Conservation (phyloP, 1,140 invertebrate species). For the Hylaeus anthracinus region DNA sequence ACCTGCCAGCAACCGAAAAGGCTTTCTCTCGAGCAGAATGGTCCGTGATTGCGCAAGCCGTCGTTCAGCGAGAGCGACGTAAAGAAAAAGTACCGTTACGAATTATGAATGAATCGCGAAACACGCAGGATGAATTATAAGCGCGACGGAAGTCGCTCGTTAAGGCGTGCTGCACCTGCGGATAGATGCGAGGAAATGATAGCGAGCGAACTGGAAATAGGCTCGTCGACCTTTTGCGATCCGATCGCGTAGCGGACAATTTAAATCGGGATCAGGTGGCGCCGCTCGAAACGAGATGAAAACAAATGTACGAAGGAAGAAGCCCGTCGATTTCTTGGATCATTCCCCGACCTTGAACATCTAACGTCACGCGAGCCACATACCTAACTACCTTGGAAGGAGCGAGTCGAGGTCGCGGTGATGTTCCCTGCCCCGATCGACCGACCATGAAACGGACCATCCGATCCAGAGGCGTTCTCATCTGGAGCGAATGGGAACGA, state of each 20-base stretch:
- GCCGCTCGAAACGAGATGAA: neutral
- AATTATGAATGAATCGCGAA: slow-evolving; percentile 49
- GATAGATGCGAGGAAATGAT: slow-evolving; percentile 37
- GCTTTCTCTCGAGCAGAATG: neutral
- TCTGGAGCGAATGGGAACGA: slow-evolving; percentile 25
- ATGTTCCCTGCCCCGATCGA: slow-evolving; percentile 29
- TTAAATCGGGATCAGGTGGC: neutral
- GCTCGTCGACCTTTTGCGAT: slow-evolving; percentile 46
- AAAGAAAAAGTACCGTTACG: slow-evolving; percentile 43
- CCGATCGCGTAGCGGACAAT: neutral
- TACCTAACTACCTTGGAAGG: slow-evolving; percentile 72
- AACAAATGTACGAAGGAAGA: slow-evolving; percentile 12
- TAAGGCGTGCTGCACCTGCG: slow-evolving; percentile 55
- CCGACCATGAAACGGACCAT: slow-evolving; percentile 32
- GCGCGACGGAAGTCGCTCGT: slow-evolving; percentile 55
- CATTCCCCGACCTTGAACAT: slow-evolving; percentile 78
- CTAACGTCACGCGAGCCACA: slow-evolving; percentile 75
- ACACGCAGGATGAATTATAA: slow-evolving; percentile 53
- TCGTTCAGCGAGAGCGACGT: neutral
- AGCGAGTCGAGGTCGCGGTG: slow-evolving; percentile 65
- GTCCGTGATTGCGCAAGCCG: neutral
- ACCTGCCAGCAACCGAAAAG: neutral
- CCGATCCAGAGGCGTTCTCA: slow-evolving; percentile 41
- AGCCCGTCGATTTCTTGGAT: slow-evolving; percentile 60
- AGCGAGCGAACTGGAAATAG: slow-evolving; percentile 56